Evolutionary conservation across 2,113 vertebrate genomes (phyloP).

Genomic region (Eublepharis macularius): DNA sequence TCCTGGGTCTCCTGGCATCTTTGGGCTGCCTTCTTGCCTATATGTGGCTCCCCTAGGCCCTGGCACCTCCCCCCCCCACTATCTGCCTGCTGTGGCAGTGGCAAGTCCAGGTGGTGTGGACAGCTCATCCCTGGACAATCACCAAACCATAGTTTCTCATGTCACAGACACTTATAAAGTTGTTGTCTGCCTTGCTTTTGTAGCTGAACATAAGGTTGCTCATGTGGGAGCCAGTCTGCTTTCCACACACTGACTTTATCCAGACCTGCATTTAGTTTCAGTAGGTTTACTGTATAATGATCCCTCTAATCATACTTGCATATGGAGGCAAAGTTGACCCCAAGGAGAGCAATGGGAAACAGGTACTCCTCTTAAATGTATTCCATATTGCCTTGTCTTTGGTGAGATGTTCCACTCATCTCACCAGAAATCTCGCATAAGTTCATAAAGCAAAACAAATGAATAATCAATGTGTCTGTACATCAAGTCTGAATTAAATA

Average conservation of each 20-base stretch:
- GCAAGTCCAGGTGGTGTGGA: too few relatives aligned
- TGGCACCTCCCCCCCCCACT: too few relatives aligned
- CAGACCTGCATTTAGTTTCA: too few relatives aligned
- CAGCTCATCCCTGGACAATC: too few relatives aligned
- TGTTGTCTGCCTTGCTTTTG: not conserved
- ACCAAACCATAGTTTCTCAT: not conserved
- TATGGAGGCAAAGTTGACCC: too few relatives aligned
- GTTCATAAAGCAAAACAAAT: not conserved
- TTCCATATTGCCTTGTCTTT: not conserved
- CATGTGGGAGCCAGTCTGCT: not conserved
- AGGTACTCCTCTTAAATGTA: not conserved
- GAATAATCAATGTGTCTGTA: not conserved
- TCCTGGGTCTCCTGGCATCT: too few relatives aligned
- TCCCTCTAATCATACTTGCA: too few relatives aligned
- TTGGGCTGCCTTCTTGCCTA: too few relatives aligned
- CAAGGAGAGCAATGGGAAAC: too few relatives aligned
- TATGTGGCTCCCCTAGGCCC: too few relatives aligned
- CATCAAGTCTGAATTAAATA: not conserved
- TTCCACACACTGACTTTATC: not conserved
- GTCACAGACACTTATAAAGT: not conserved
- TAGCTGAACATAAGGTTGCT: not conserved
- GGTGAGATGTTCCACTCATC: not conserved
- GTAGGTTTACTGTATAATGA: too few relatives aligned
- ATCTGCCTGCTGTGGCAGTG: too few relatives aligned
- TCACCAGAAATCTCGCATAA: not conserved